Percentiles rank a stretch among this genome's conserved stretches.
Conservation (phyloP, 2,888 invertebrate genomes). For the Pachymerium ferrugineum region DNA sequence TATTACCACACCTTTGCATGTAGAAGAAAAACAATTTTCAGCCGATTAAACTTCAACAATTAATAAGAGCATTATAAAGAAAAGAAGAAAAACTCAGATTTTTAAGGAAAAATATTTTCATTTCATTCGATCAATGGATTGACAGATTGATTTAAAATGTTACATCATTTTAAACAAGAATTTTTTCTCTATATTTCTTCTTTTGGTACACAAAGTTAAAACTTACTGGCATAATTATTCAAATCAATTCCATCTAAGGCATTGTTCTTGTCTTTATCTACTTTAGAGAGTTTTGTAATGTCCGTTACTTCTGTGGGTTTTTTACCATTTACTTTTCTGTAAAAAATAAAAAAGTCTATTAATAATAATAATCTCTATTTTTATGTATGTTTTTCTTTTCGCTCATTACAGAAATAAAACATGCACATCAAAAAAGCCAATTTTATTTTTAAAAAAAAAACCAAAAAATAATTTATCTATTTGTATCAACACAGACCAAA, state of each 20-base stretch:
- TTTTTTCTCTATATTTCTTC: neutral
- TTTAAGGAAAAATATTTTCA: neutral
- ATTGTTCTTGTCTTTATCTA: slow-evolving; percentile 49
- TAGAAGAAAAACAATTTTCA: slow-evolving; percentile 25
- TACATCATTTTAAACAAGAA: neutral
- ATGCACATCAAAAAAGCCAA: neutral
- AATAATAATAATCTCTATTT: neutral
- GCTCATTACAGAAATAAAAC: neutral
- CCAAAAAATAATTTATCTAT: neutral
- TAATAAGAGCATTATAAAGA: too few relatives aligned
- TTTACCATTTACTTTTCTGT: slow-evolving; percentile 21
- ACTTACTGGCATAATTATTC: slow-evolving; percentile 54
- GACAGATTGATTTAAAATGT: slow-evolving; percentile 29
- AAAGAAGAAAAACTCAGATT: slow-evolving; percentile 1
- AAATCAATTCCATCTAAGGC: slow-evolving; percentile 55
- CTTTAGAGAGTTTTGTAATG: slow-evolving; percentile 32
- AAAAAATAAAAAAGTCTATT: neutral
- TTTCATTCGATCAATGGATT: slow-evolving; percentile 29
- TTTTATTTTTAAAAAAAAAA: neutral
- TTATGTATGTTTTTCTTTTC: neutral
- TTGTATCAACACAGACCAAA: neutral
- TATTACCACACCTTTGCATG: slow-evolving; percentile 50
- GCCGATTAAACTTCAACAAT: neutral
- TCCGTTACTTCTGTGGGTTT: slow-evolving; percentile 6
- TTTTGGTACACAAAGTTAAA: neutral